Evolutionary conservation across 2,888 invertebrate species (phyloP), one percentile per base, ranked within the genome.

Genomic region (Hemaris fuciformis): DNA sequence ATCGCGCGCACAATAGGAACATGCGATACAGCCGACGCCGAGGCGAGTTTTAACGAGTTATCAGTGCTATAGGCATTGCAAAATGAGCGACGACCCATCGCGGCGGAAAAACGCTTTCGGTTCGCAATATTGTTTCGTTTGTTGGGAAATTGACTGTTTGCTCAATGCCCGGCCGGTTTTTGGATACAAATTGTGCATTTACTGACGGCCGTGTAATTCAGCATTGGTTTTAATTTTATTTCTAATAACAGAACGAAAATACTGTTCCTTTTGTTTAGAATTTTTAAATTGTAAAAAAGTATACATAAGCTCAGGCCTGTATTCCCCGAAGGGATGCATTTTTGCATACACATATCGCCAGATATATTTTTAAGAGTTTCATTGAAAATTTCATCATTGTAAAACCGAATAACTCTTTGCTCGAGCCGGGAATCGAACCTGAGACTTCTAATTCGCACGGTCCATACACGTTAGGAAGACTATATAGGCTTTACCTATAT

Each of bases 111-210:
- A 53, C 31, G 53, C 31, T 45, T 20, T 13, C 46, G 5, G 6
- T n/a, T 27, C 8, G 31, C 53, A 53, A 53, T 53, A 53, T 53
- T 53, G 31, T 53, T 53, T 53, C 53, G 53, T 53, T 53, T 53
- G 53, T 31, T 31, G 8, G 31, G 27, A 18, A 18, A 53, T 53
- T 53, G 53, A 31, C 53, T 31, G 53, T 53, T 53, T 31, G 27
- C 3, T 27, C 48, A 20, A 53, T 53, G 27, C 10, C 27, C 18
- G 31, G 27, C 15, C 15, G 15, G n/a, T n/a, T 22, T 22, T 22
- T 10, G 46, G 31, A 31, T 53, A 31, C 31, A 18, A 53, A 53
- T 18, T 2, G 18, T 18, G 53, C 1, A 18, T 27, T 27, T 15
- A 27, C 8, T 31, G 18, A 8, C 27, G 38, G n/a, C 53, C 27